Conservation (phyloP, 2,888 invertebrate species). For the Cerastis rubricosa region DNA sequence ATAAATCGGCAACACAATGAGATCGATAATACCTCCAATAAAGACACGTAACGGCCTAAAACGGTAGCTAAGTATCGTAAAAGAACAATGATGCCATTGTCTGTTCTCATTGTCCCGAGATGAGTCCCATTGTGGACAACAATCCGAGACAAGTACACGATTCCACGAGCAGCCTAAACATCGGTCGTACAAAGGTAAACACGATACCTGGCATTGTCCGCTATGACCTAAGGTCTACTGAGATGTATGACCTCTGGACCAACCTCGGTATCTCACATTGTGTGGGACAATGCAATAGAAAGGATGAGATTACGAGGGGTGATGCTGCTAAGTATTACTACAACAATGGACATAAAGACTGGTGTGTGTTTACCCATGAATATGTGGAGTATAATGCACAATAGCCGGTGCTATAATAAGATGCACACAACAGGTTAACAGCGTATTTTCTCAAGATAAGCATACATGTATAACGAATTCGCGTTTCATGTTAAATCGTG, state of each 20-base stretch:
- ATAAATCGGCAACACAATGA: conserved; percentile 87
- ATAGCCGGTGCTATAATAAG: conserved; percentile 86
- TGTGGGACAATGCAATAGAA: conserved; percentile 81
- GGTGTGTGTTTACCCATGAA: conserved; percentile 91
- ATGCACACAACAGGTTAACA: conserved; percentile 87
- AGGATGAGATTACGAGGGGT: conserved; percentile 87
- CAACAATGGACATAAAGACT: conserved; percentile 87
- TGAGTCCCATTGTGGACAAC: conserved; percentile 75
- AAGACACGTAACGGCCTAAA: conserved; percentile 83
- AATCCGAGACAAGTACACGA: conserved; percentile 70
- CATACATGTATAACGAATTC: conserved; percentile 90
- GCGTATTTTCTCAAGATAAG: conserved; percentile 87
- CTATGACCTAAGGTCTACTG: conserved; percentile 86
- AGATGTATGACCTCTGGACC: conserved; percentile 85
- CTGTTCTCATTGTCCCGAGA: conserved; percentile 78
- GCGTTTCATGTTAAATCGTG: conserved; percentile 90
- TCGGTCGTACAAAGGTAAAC: conserved; percentile 84
- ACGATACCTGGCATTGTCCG: conserved; percentile 81
- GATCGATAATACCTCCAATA: conserved; percentile 87
- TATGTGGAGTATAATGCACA: conserved; percentile 86
- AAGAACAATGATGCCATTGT: conserved; percentile 86
- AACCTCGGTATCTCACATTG: conserved; percentile 80
- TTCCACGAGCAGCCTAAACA: conserved; percentile 75
- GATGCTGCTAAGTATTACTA: conserved; percentile 88
- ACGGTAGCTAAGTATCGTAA: conserved; percentile 87